A percentile compares a stretch with the other conserved stretches of the same genome.
Evolutionary conservation across 2,888 invertebrate genomes (phyloP).

Genomic region (Aspidapion aeneum): DNA sequence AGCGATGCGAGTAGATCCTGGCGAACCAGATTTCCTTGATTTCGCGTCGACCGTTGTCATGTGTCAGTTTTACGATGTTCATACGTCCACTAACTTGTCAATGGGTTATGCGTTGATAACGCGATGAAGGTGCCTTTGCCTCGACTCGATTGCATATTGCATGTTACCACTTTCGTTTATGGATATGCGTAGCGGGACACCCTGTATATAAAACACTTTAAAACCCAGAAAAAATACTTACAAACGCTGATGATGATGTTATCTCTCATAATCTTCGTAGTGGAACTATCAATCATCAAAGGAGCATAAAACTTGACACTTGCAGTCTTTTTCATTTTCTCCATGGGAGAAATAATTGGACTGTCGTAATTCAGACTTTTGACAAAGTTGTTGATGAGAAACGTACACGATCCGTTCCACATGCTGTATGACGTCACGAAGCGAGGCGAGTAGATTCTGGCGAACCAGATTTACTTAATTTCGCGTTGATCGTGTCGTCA

Average conservation of each 20-base stretch:
- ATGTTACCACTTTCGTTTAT: no score
- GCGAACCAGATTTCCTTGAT: constrained; percentile 43
- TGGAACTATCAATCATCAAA: constrained; percentile 29
- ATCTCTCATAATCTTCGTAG: constrained; percentile 39
- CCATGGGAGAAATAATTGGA: constrained; percentile 35
- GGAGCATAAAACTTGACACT: constrained; percentile 33
- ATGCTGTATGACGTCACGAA: constrained; percentile 42
- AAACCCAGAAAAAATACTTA: no score
- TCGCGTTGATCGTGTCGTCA: constrained; percentile 32
- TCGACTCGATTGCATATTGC: no score
- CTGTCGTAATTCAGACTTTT: constrained; percentile 39
- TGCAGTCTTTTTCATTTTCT: constrained; percentile 31
- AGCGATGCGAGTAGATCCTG: constrained; percentile 43
- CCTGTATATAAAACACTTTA: no score
- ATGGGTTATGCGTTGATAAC: no score
- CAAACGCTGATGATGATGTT: no score
- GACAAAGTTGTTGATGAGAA: constrained; percentile 43
- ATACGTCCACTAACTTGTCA: no score
- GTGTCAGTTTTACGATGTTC: no score
- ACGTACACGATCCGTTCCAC: constrained; percentile 44
- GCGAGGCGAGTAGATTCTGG: constrained; percentile 44
- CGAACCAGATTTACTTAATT: constrained; percentile 42
- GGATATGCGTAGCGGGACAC: no score
- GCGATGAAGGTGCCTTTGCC: no score
- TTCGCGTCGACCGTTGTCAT: constrained; percentile 30